phyloP scores from a whole-genome alignment of 2,888 invertebrate genomes.

The Sesamia inferens region DNA sequence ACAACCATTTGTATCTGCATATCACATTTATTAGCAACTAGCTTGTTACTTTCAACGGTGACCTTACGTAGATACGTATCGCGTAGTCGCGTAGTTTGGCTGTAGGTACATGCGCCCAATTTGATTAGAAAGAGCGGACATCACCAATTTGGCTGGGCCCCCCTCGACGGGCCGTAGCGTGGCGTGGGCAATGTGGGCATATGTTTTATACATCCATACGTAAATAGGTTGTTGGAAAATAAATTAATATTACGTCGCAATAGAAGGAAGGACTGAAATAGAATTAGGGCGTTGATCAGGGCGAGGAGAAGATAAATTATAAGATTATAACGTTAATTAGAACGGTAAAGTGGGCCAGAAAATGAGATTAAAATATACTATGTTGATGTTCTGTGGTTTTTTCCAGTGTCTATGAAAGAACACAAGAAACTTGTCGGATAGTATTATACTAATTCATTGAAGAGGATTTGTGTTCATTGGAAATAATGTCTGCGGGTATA shows the following conservation, averaged over 20 bases:
- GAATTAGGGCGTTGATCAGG: slow-evolving; percentile 26
- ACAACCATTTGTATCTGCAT: not conserved
- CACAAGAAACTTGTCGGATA: not conserved
- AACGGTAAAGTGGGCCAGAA: not conserved
- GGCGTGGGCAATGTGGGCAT: slow-evolving; percentile 68
- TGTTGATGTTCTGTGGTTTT: no score
- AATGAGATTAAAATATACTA: not conserved
- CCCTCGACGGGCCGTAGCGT: slow-evolving; percentile 67
- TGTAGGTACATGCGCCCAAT: slow-evolving; percentile 73
- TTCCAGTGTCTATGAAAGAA: not conserved
- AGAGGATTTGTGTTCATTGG: not conserved
- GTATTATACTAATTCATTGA: not conserved
- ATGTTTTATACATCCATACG: slow-evolving; percentile 34
- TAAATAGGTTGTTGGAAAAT: slow-evolving; percentile 46
- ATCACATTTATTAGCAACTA: slow-evolving; percentile 3
- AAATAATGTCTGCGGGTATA: not conserved
- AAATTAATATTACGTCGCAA: slow-evolving; percentile 38
- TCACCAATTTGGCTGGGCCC: slow-evolving; percentile 82
- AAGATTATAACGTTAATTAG: not conserved
- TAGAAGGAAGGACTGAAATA: slow-evolving; percentile 48
- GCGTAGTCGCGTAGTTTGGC: slow-evolving; percentile 62
- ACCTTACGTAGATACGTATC: slow-evolving; percentile 57
- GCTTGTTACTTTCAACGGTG: slow-evolving; percentile 52
- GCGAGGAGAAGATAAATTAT: slow-evolving; percentile 10
- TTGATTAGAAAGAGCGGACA: slow-evolving; percentile 86